Conservation (phyloP, 1,140 invertebrate species). For the Micrasema longulum region DNA sequence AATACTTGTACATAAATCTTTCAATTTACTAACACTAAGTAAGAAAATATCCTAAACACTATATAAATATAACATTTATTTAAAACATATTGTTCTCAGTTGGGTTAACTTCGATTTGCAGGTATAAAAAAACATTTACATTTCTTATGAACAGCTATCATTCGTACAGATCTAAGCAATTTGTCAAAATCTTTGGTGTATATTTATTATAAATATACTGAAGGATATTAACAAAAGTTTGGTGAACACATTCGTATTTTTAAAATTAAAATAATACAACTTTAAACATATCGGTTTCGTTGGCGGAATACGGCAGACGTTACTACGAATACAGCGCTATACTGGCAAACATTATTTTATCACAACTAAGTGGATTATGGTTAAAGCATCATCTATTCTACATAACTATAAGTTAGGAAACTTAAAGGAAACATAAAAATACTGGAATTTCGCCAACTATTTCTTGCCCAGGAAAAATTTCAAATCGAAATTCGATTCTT, state of each 20-base stretch:
- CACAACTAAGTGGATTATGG: too few relatives aligned
- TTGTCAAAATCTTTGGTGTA: conserved; percentile 56
- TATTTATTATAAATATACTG: conserved; percentile 56
- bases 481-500: too few relatives aligned
- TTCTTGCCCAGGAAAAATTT: too few relatives aligned
- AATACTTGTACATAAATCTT: too few relatives aligned
- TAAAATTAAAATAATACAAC: conserved; percentile 21
- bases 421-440: too few relatives aligned
- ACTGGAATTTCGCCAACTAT: too few relatives aligned
- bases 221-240: conserved; percentile 56
- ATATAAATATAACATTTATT: too few relatives aligned
- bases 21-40: too few relatives aligned
- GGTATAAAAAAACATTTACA: conserved; percentile 52
- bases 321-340: conserved; percentile 38
- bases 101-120: conserved; percentile 35
- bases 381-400: too few relatives aligned
- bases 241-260: conserved; percentile 54
- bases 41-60: too few relatives aligned
- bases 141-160: conserved; percentile 50
- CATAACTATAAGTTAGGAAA: too few relatives aligned
- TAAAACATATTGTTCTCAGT: not conserved
- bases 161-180: conserved; percentile 54
- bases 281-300: conserved; percentile 46
- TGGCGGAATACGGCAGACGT: conserved; percentile 12
- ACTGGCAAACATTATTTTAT: conserved; percentile 51